Conservation (phyloP, 1,140 invertebrate genomes). For the Pseudomyrmex pallidus region DNA sequence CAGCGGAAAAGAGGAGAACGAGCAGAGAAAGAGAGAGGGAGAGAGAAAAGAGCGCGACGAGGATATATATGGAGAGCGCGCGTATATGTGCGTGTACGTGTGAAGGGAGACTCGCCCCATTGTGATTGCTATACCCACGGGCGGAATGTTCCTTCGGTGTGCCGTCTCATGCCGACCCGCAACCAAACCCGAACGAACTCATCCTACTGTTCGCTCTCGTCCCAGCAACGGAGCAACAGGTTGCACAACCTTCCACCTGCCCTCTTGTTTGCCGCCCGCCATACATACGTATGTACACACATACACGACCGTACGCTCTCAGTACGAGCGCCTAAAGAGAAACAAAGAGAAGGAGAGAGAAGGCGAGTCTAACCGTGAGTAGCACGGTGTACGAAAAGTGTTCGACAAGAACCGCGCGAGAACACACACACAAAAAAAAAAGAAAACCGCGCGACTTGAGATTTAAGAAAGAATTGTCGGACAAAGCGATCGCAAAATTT, state of each 20-base stretch:
- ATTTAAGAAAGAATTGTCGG: constrained; percentile 33
- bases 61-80: constrained; percentile 50
- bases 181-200: constrained; percentile 67
- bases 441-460: background rate
- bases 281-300: constrained; percentile 55
- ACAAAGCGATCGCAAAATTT: background rate
- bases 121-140: constrained; percentile 74
- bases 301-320: constrained; percentile 47
- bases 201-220: constrained; percentile 70
- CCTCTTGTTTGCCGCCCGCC: constrained; percentile 76
- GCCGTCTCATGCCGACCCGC: constrained; percentile 71
- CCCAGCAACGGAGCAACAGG: constrained; percentile 72
- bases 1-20: background rate
- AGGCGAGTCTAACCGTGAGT: constrained; percentile 42
- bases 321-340: constrained; percentile 30
- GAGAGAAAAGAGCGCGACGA: constrained; percentile 36
- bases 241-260: constrained; percentile 78
- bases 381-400: constrained; percentile 70
- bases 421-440: background rate
- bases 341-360: constrained; percentile 16
- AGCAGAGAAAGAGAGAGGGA: background rate
- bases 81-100: constrained; percentile 33
- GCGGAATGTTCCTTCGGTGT: constrained; percentile 71
- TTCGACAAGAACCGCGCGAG: constrained; percentile 52
- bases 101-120: constrained; percentile 62